Percentiles rank a stretch among this genome's conserved stretches.
These are phyloP conservation scores for Fregata magnificens DNA, from an alignment of 2,113 vertebrate species.

Conservation along the genomic window DNA sequence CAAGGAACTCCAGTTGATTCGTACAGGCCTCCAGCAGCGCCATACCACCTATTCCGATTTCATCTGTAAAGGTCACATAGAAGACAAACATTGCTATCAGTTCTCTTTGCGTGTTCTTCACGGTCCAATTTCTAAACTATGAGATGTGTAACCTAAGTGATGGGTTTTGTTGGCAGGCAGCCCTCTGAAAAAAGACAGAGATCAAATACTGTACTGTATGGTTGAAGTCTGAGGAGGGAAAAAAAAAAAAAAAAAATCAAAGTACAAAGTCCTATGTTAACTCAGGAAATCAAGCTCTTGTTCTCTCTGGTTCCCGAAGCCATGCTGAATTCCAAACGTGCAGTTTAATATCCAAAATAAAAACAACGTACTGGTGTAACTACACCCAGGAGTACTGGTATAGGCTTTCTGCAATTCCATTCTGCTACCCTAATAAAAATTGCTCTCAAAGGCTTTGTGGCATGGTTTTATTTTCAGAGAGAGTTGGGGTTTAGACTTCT, in stretches of 20 bases:
- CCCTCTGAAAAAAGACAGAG: not conserved
- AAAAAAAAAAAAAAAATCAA: not conserved
- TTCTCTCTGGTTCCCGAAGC: slow-evolving; percentile 56
- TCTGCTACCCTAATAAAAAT: slow-evolving; percentile 79
- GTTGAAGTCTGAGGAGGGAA: not conserved
- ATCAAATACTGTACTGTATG: not conserved
- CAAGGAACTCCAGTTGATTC: not conserved
- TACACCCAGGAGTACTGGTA: slow-evolving; percentile 44
- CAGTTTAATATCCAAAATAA: slow-evolving; percentile 35
- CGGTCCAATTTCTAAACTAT: not conserved
- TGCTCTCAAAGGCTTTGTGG: slow-evolving; percentile 67
- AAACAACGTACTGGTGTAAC: slow-evolving; percentile 1
- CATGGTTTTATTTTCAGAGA: slow-evolving; percentile 56
- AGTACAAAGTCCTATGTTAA: not conserved
- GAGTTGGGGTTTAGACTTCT: not conserved
- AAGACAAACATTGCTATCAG: not conserved
- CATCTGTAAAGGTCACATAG: not conserved
- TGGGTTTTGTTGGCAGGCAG: not conserved
- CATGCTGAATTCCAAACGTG: slow-evolving; percentile 37
- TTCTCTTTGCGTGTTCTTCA: not conserved
- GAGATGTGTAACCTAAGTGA: not conserved
- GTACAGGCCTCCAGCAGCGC: not conserved
- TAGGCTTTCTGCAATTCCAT: slow-evolving; percentile 73
- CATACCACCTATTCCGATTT: not conserved
- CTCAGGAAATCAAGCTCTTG: slow-evolving; percentile 67